Percentiles rank a stretch among this genome's conserved stretches.
These are phyloP conservation scores for Drosophila setifemur DNA, from an alignment of 1,140 invertebrate genomes.

Conservation along the genomic window DNA sequence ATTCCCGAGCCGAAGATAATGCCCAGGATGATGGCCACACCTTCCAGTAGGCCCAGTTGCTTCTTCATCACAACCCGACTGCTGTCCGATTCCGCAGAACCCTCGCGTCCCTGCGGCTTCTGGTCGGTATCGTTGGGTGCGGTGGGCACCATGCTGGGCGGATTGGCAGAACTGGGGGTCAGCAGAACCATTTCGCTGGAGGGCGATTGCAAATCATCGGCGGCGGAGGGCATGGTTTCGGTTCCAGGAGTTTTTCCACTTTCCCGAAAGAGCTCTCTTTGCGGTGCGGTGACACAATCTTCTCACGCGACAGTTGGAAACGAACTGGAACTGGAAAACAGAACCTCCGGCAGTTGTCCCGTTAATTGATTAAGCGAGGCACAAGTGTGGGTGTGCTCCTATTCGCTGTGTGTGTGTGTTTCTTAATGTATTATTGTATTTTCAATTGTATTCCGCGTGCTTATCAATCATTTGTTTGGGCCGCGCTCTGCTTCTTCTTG, in stretches of 20 bases:
- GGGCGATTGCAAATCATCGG: slow-evolving; percentile 71
- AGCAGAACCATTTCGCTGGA: slow-evolving; percentile 80
- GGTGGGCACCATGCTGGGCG: slow-evolving; percentile 24
- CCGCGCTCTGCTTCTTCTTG: background rate
- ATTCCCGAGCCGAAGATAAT: slow-evolving; percentile 96
- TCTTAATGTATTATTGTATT: slow-evolving; percentile 14
- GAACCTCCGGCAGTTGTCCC: slow-evolving; percentile 38
- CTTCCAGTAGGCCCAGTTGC: slow-evolving; percentile 91
- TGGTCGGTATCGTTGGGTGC: background rate
- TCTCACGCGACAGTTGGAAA: slow-evolving; percentile 54
- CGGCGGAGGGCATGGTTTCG: slow-evolving; percentile 44
- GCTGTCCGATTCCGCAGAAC: slow-evolving; percentile 66
- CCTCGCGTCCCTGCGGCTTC: slow-evolving; percentile 42
- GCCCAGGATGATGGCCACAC: slow-evolving; percentile 93
- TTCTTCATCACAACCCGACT: slow-evolving; percentile 88
- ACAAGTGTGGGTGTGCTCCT: slow-evolving; percentile 25
- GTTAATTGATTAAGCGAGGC: slow-evolving; percentile 65
- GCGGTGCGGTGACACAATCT: slow-evolving; percentile 39
- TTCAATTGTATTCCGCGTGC: slow-evolving; percentile 43
- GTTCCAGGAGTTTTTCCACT: background rate
- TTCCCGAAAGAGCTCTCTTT: slow-evolving; percentile 5
- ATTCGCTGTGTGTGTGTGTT: slow-evolving; percentile 4
- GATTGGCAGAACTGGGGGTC: slow-evolving; percentile 62
- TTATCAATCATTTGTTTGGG: slow-evolving; percentile 43
- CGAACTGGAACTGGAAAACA: slow-evolving; percentile 24